Conservation (phyloP, 2,797 vertebrate genomes). For the Propithecus perrieri region DNA sequence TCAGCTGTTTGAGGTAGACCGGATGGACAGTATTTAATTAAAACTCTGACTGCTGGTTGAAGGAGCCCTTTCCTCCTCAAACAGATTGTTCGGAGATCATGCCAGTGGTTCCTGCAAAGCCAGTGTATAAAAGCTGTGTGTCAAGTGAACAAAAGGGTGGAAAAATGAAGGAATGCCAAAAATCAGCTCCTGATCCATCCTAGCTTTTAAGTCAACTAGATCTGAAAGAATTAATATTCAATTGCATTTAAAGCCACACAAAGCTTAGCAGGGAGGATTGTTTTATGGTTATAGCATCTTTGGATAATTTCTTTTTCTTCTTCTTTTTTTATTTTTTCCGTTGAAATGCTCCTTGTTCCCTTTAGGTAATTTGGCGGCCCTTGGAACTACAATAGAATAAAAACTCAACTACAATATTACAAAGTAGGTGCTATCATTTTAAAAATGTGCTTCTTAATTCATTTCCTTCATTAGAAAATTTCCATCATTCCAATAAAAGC, state of each 20-base stretch:
- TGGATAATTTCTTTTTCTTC: conserved; percentile 11
- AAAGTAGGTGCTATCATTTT: neutral
- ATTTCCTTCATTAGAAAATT: neutral
- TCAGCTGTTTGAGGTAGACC: conserved; percentile 69
- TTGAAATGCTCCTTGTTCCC: neutral
- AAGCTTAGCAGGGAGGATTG: neutral
- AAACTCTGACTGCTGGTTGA: conserved; percentile 51
- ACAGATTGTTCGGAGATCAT: conserved; percentile 57
- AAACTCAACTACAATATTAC: neutral
- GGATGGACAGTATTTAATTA: conserved; percentile 65
- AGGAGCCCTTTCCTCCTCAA: neutral
- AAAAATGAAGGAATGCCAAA: conserved; percentile 81
- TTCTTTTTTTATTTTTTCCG: neutral
- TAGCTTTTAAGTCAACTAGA: conserved; percentile 51
- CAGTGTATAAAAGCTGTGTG: conserved; percentile 69
- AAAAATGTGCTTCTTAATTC: neutral
- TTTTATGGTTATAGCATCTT: neutral
- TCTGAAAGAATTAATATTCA: conserved; percentile 81
- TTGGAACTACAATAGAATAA: conserved; percentile 12
- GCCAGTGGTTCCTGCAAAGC: conserved; percentile 73
- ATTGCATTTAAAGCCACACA: conserved; percentile 61
- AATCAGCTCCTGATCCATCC: conserved; percentile 63
- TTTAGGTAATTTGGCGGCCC: conserved; percentile 21
- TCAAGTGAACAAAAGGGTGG: conserved; percentile 81
- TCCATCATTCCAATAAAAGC: conserved; percentile 18